phyloP scores from a whole-genome alignment of 2,888 invertebrate genomes.

The Boloria euphrosyne region DNA sequence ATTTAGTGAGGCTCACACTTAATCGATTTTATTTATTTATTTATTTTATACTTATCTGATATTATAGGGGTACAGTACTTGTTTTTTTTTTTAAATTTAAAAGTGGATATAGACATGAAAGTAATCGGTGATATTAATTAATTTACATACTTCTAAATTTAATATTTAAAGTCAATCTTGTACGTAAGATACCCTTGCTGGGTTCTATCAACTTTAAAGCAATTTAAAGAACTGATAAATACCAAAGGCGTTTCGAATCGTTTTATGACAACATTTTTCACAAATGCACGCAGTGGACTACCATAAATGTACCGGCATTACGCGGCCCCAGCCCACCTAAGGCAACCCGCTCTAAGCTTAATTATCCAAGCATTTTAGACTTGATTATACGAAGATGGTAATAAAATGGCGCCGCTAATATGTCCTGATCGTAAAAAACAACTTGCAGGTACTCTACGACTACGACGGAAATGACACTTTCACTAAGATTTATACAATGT shows the following conservation, averaged over 20 bases:
- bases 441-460: conserved; percentile 25
- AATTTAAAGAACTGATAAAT: conserved; percentile 53
- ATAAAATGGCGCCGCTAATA: conserved; percentile 44
- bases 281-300: conserved; percentile 62
- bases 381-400: conserved; percentile 63
- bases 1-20: too few species aligned
- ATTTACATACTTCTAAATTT: conserved; percentile 5
- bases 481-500: conserved; percentile 24
- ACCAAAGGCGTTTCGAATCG: conserved; percentile 66
- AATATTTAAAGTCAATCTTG: conserved; percentile 12
- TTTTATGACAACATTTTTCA: conserved; percentile 69
- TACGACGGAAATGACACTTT: conserved; percentile 38
- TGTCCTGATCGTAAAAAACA: conserved; percentile 40
- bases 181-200: conserved; percentile 4
- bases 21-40: too few species aligned
- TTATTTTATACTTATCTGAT: too few species aligned
- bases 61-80: too few species aligned
- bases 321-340: conserved; percentile 70
- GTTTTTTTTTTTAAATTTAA: too few species aligned
- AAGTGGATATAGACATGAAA: too few species aligned
- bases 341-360: conserved; percentile 67
- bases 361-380: conserved; percentile 70
- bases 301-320: conserved; percentile 72
- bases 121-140: too few species aligned
- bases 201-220: conserved; percentile 27